phyloP scores from a whole-genome alignment of 2,888 invertebrate species.

The Sinopyrophorus schimmeli region DNA sequence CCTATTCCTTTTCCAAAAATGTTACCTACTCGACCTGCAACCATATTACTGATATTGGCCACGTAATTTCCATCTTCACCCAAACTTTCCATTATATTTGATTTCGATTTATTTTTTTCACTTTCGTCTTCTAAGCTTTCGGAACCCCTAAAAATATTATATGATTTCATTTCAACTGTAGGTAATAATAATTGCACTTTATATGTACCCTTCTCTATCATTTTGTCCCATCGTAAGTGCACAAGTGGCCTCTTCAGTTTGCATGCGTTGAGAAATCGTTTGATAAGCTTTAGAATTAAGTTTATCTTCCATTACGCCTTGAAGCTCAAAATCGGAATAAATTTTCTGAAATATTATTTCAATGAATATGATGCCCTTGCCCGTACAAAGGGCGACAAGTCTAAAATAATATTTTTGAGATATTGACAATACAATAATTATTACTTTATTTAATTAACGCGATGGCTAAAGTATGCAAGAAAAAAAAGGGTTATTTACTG shows the following conservation, averaged over 20 bases:
- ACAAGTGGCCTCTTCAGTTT: constrained; percentile 95
- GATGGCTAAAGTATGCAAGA: too few species aligned
- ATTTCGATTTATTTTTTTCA: constrained; percentile 63
- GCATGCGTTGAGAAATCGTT: constrained; percentile 89
- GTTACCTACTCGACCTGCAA: constrained; percentile 86
- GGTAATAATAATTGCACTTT: too few species aligned
- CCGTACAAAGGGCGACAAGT: too few species aligned
- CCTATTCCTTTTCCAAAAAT: constrained; percentile 90
- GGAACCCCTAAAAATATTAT: constrained; percentile 38
- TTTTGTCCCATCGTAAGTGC: constrained; percentile 81
- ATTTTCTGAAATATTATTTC: too few species aligned
- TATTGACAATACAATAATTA: too few species aligned
- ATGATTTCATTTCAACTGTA: too few species aligned
- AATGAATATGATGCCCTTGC: too few species aligned
- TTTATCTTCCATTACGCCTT: constrained; percentile 97
- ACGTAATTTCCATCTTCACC: constrained; percentile 74
- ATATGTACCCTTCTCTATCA: constrained; percentile 58
- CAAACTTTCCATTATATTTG: constrained; percentile 63
- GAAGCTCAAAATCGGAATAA: constrained; percentile 98
- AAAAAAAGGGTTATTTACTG: too few species aligned
- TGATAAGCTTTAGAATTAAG: constrained; percentile 95
- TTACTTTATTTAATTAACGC: too few species aligned
- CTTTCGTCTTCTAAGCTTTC: constrained; percentile 62
- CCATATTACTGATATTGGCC: constrained; percentile 80
- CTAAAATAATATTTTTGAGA: too few species aligned